A percentile compares a stretch with the other conserved stretches of the same genome.
These are phyloP conservation scores for Halocynthia aurantium DNA, from an alignment of 23 tunicate species.

Conservation along the genomic window DNA sequence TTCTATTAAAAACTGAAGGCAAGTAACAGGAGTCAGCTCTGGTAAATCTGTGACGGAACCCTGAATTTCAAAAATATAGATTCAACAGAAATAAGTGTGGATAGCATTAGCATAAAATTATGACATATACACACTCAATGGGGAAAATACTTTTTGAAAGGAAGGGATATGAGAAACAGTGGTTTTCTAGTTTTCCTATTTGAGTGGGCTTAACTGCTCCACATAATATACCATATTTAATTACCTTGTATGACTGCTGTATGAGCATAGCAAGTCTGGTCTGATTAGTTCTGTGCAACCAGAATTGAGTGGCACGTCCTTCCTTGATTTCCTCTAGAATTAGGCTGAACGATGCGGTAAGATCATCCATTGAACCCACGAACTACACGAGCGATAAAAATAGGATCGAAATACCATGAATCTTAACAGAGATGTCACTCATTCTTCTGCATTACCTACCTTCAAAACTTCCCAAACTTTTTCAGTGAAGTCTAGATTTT, in stretches of 20 bases:
- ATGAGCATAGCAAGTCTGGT: conserved; percentile 32
- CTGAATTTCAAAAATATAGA: not conserved
- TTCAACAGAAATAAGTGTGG: not conserved
- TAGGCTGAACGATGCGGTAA: conserved; percentile 16
- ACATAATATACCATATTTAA: too few relatives aligned
- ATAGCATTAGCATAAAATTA: not conserved
- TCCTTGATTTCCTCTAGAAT: conserved; percentile 18
- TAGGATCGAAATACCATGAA: not conserved
- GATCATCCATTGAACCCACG: conserved; percentile 28
- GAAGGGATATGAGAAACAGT: too few relatives aligned
- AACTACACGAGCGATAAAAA: conserved; percentile 10
- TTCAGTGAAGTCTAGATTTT: conserved; percentile 58
- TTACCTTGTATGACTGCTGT: conserved; percentile 48
- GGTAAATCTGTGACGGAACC: not conserved
- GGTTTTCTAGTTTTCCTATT: too few relatives aligned
- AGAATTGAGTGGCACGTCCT: conserved; percentile 29
- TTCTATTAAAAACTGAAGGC: conserved; percentile 38
- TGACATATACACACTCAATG: too few relatives aligned
- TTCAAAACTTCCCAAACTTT: conserved; percentile 49
- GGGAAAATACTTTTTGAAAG: too few relatives aligned
- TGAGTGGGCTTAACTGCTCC: too few relatives aligned
- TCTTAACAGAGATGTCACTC: not conserved
- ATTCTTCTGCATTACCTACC: conserved; percentile 15
- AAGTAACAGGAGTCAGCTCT: not conserved
- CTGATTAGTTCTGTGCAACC: conserved; percentile 51